A percentile compares a stretch with the other conserved stretches of the same genome.
phyloP scores from a whole-genome alignment of 2,113 vertebrate species.

The Gnathonemus echidnorhynchus region DNA sequence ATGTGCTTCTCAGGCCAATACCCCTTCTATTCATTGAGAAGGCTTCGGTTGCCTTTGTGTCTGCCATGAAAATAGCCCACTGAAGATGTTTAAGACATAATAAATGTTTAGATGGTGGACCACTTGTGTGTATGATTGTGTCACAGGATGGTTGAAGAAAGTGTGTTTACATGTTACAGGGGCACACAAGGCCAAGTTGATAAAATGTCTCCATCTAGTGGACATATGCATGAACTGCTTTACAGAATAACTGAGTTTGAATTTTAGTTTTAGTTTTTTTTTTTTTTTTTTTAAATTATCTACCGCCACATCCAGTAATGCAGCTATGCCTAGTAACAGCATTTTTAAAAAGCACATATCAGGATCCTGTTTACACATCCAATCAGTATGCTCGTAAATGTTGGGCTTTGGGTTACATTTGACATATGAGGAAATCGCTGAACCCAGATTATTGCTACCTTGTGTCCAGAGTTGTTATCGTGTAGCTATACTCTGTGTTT shows the following conservation, averaged over 20 bases:
- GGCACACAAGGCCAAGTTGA: neutral
- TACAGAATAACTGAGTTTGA: neutral
- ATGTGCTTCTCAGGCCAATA: neutral
- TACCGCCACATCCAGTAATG: neutral
- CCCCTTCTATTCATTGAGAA: neutral
- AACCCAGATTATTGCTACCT: neutral
- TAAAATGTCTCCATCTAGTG: constrained; percentile 17
- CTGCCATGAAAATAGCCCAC: constrained; percentile 8
- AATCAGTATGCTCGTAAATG: neutral
- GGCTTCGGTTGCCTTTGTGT: neutral
- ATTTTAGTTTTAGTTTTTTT: neutral
- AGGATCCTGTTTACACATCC: neutral
- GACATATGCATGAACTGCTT: neutral
- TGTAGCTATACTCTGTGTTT: neutral
- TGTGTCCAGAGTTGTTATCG: neutral
- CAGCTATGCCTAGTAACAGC: neutral
- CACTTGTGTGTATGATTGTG: neutral
- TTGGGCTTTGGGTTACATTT: neutral
- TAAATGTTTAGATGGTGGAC: constrained; percentile 1
- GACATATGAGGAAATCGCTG: neutral
- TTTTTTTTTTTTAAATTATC: too few species aligned
- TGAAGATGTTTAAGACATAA: constrained; percentile 9
- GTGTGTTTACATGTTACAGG: neutral
- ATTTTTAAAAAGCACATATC: neutral
- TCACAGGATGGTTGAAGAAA: neutral